Evolutionary conservation across 2,888 invertebrate genomes (phyloP).

Genomic region (Sycophila texana): DNA sequence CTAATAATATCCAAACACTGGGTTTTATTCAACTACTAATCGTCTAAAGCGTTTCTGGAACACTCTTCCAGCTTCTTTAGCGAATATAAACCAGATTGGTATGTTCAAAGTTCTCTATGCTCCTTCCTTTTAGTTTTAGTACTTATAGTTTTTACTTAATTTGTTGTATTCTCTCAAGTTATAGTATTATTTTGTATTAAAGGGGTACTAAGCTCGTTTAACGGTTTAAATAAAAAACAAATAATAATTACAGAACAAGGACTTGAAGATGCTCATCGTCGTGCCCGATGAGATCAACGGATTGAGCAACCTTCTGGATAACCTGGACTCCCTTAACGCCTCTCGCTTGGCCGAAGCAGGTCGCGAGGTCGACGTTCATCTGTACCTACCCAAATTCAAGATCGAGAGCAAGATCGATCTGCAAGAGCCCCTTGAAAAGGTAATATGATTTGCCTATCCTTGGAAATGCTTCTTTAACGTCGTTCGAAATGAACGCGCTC

Average conservation of each 20-base stretch:
- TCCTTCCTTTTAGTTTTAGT: no score
- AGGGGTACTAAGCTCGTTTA: no score
- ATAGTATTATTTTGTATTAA: no score
- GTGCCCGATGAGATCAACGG: constrained; percentile 83
- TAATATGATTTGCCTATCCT: constrained; percentile 11
- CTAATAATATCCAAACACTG: no score
- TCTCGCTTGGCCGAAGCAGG: constrained; percentile 51
- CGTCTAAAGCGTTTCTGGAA: no score
- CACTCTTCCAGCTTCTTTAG: no score
- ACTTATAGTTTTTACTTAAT: no score
- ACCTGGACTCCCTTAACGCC: constrained; percentile 64
- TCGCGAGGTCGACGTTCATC: constrained; percentile 63
- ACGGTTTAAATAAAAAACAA: no score
- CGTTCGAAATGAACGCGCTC: neutral
- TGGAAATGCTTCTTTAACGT: neutral
- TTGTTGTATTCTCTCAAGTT: no score
- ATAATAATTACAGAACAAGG: constrained; percentile 44
- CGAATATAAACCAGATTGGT: no score
- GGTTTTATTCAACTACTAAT: no score
- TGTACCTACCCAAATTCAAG: constrained; percentile 66
- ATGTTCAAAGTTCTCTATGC: no score
- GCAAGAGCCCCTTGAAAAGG: constrained; percentile 51
- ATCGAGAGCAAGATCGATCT: constrained; percentile 58
- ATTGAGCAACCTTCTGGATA: constrained; percentile 69
- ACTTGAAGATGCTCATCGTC: constrained; percentile 85